Percentiles rank a stretch among this genome's conserved stretches.
Evolutionary conservation across 2,113 vertebrate species (phyloP).

Genomic region (Labeo catla): DNA sequence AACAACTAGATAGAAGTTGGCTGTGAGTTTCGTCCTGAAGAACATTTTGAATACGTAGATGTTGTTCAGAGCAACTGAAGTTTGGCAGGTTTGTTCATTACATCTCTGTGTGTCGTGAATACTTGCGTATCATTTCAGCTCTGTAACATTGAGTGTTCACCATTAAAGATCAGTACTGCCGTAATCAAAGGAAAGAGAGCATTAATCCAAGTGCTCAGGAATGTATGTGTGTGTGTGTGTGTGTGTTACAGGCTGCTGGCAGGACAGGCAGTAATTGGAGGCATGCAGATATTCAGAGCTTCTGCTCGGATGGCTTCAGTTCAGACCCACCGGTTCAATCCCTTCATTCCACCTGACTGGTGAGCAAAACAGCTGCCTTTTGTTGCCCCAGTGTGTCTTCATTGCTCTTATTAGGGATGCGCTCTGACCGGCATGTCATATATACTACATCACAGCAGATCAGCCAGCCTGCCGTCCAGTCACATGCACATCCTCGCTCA

Average conservation of each 20-base stretch:
- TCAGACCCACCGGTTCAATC: slow-evolving; percentile 71
- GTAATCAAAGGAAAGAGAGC: not conserved
- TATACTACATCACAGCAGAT: slow-evolving; percentile 80
- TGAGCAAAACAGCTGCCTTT: slow-evolving; percentile 66
- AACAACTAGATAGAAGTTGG: not conserved
- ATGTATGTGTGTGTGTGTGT: not conserved
- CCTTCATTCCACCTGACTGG: slow-evolving; percentile 79
- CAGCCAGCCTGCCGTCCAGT: slow-evolving; percentile 76
- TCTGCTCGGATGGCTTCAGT: slow-evolving; percentile 71
- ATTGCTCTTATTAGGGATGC: slow-evolving; percentile 69
- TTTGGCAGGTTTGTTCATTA: not conserved
- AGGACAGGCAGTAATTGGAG: slow-evolving; percentile 52
- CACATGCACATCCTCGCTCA: slow-evolving; percentile 66
- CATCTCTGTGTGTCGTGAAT: not conserved
- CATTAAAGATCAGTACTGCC: not conserved
- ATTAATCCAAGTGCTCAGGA: slow-evolving; percentile 15
- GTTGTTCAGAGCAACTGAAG: not conserved
- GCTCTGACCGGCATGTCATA: slow-evolving; percentile 71
- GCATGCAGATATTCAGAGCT: slow-evolving; percentile 70
- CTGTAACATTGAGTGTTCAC: not conserved
- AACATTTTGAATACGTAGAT: not conserved
- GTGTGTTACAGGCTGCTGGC: slow-evolving; percentile 8
- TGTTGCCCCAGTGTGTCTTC: slow-evolving; percentile 60
- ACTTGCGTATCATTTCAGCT: not conserved
- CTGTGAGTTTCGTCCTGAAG: not conserved